These are phyloP conservation scores for Scaptodrosophila latifasciaeformis DNA, from an alignment of 2,888 invertebrate genomes.

Conservation along the genomic window DNA sequence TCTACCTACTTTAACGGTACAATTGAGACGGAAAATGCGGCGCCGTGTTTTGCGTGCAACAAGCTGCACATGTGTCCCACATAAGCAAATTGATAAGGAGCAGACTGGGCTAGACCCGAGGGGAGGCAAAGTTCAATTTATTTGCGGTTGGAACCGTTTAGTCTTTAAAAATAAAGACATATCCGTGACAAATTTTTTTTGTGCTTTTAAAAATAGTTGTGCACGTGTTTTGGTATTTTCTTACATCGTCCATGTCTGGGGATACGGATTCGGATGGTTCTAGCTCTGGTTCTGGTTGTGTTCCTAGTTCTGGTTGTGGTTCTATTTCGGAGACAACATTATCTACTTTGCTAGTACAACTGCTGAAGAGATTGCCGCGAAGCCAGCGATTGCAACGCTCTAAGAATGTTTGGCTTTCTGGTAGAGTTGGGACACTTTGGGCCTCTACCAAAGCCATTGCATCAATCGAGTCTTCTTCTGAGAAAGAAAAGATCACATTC, in stretches of 20 bases:
- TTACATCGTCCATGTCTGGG: not conserved
- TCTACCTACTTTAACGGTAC: constrained; percentile 8
- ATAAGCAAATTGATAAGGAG: no score
- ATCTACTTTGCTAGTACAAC: constrained; percentile 57
- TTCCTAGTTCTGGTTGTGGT: constrained; percentile 13
- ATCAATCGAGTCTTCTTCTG: constrained; percentile 16
- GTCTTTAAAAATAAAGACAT: no score
- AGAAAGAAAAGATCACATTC: constrained; percentile 36
- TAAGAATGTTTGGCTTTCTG: no score
- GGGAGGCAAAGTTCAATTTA: constrained; percentile 38
- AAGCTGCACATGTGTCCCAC: no score
- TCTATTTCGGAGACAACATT: constrained; percentile 41
- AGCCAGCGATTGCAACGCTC: constrained; percentile 58
- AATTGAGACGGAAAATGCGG: constrained; percentile 7
- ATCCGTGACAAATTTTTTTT: constrained; percentile 23
- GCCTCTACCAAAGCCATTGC: not conserved
- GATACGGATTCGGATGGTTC: constrained; percentile 9
- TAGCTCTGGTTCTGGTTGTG: constrained; percentile 22
- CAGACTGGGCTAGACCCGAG: no score
- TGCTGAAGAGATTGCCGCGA: constrained; percentile 57
- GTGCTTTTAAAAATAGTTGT: constrained; percentile 40
- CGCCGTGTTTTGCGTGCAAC: no score
- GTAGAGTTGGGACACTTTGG: no score
- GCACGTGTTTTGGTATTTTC: constrained; percentile 10
- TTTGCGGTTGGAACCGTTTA: constrained; percentile 30